A percentile compares a stretch with the other conserved stretches of the same genome.
Conservation (phyloP, 2,888 invertebrate species). For the Arrhopalites spinosus region DNA sequence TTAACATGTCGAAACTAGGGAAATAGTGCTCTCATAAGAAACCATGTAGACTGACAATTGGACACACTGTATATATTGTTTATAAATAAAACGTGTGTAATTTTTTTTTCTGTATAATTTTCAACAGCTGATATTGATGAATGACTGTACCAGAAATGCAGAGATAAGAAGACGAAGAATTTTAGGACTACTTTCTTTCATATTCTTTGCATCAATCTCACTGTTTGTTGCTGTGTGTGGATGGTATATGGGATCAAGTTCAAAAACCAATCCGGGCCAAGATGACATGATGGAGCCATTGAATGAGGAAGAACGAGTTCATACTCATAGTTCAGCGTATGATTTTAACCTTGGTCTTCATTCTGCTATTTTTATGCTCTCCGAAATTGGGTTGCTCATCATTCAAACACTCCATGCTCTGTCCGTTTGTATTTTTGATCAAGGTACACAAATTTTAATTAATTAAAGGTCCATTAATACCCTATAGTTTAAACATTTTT, state of each 20-base stretch:
- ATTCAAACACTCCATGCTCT: conserved; percentile 52
- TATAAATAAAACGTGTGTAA: background rate
- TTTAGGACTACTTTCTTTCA: conserved; percentile 46
- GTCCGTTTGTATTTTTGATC: conserved; percentile 52
- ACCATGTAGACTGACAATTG: too few species aligned
- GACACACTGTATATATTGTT: too few species aligned
- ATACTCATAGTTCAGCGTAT: too few species aligned
- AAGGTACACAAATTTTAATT: too few species aligned
- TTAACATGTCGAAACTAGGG: too few species aligned
- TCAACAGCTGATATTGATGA: conserved; percentile 51
- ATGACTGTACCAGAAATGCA: conserved; percentile 45
- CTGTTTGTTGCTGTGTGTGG: conserved; percentile 47
- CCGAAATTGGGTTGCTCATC: conserved; percentile 50
- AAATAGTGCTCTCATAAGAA: too few species aligned
- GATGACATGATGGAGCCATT: too few species aligned
- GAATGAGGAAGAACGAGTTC: too few species aligned
- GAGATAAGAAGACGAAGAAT: conserved; percentile 46
- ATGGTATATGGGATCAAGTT: conserved; percentile 52
- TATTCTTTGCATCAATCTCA: conserved; percentile 46
- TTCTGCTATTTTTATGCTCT: conserved; percentile 52
- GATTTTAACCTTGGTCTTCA: conserved; percentile 54
- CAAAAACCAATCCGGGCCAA: background rate
- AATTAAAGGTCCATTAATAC: too few species aligned
- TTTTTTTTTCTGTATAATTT: conserved; percentile 5
- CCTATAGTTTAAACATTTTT: too few species aligned